These are phyloP conservation scores for Pinna nobilis DNA, from an alignment of 1,140 invertebrate species.

Conservation along the genomic window DNA sequence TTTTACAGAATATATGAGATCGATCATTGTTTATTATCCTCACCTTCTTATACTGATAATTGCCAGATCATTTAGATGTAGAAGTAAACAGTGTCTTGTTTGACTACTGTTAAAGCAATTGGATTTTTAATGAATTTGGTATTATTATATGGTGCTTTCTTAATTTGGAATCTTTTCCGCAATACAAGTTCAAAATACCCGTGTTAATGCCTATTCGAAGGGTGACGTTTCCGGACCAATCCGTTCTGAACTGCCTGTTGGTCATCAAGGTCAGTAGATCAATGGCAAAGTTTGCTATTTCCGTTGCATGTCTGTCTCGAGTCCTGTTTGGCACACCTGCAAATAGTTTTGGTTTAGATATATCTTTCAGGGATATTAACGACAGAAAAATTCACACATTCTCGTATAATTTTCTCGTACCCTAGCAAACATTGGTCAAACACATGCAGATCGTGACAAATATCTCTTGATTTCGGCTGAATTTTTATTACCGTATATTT, in stretches of 20 bases:
- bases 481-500: too few species aligned
- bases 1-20: too few species aligned
- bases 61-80: too few species aligned
- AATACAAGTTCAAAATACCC: constrained; percentile 40
- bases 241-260: constrained; percentile 82
- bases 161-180: background rate
- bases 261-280: constrained; percentile 47
- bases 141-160: too few species aligned
- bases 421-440: background rate
- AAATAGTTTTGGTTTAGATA: background rate
- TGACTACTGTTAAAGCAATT: too few species aligned
- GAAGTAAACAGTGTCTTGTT: too few species aligned
- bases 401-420: too few species aligned
- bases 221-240: constrained; percentile 65
- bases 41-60: too few species aligned
- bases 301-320: constrained; percentile 81
- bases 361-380: background rate
- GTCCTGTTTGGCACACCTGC: constrained; percentile 86
- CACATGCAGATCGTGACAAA: background rate
- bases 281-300: constrained; percentile 55
- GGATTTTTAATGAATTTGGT: background rate
- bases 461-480: background rate
- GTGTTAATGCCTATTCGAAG: constrained; percentile 59
- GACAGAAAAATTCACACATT: background rate
- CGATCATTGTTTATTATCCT: too few species aligned